phyloP scores from a whole-genome alignment of 2,113 vertebrate genomes.

The Cavia porcellus region DNA sequence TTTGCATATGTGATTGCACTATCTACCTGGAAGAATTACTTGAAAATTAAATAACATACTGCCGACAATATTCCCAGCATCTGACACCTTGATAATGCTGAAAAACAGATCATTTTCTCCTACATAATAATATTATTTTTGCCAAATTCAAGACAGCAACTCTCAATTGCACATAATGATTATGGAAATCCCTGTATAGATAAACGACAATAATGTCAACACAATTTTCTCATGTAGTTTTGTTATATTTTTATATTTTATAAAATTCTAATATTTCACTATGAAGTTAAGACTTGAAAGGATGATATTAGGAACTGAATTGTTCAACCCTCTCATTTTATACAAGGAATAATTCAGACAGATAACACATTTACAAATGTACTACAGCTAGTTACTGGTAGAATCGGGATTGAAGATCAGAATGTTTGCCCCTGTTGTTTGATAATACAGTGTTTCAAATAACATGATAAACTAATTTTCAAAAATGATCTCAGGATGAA shows the following conservation, averaged over 20 bases:
- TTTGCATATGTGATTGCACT: neutral
- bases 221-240: constrained; percentile 33
- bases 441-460: neutral
- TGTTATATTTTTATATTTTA: constrained; percentile 35
- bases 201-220: constrained; percentile 24
- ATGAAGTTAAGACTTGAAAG: constrained; percentile 34
- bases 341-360: neutral
- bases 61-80: neutral
- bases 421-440: neutral
- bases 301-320: neutral
- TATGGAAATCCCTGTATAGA: neutral
- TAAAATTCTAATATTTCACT: neutral
- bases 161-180: constrained; percentile 43
- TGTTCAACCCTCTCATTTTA: constrained; percentile 18
- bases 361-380: neutral
- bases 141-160: neutral
- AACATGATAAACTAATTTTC: constrained; percentile 7
- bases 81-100: neutral
- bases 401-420: neutral
- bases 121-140: constrained; percentile 3
- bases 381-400: constrained; percentile 26
- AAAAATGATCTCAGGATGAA: neutral
- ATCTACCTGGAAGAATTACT: neutral
- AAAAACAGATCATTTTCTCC: constrained; percentile 19
- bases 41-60: constrained; percentile 34